Percentiles rank a stretch among this genome's conserved stretches.
These are phyloP conservation scores for Drosophila emarginata DNA, from an alignment of 2,888 invertebrate genomes.

Conservation along the genomic window DNA sequence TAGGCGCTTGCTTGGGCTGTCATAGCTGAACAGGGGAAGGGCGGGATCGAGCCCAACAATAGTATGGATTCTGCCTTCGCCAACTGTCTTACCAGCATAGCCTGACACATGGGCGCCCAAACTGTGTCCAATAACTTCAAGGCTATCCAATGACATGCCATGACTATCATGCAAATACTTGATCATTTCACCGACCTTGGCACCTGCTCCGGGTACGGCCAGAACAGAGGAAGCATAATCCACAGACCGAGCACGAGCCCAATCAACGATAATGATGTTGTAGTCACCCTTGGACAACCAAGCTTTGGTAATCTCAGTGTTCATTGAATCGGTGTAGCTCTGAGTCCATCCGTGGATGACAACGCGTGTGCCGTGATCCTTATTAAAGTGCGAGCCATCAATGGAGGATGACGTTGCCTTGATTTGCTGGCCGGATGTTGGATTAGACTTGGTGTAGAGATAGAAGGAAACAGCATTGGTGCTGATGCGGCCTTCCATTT, in stretches of 20 bases:
- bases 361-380: conserved; percentile 57
- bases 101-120: conserved; percentile 86
- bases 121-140: conserved; percentile 85
- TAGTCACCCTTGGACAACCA: conserved; percentile 84
- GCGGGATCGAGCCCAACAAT: conserved; percentile 83
- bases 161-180: conserved; percentile 82
- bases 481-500: conserved; percentile 36
- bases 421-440: conserved; percentile 49
- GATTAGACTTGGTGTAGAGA: conserved; percentile 71
- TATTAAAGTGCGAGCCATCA: conserved; percentile 56
- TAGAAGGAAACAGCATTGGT: conserved; percentile 59
- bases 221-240: conserved; percentile 85
- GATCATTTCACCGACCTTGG: conserved; percentile 71
- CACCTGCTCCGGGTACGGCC: conserved; percentile 71
- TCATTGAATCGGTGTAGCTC: conserved; percentile 82
- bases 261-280: conserved; percentile 86
- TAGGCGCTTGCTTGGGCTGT: conserved; percentile 67
- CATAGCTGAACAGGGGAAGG: conserved; percentile 69
- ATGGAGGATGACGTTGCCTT: conserved; percentile 37
- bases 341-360: conserved; percentile 85
- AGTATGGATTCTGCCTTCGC: conserved; percentile 84
- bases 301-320: conserved; percentile 79
- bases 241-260: conserved; percentile 84
- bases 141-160: conserved; percentile 82
- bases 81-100: conserved; percentile 84